Conservation (phyloP, 2,888 invertebrate genomes). For the Eledona agricola region DNA sequence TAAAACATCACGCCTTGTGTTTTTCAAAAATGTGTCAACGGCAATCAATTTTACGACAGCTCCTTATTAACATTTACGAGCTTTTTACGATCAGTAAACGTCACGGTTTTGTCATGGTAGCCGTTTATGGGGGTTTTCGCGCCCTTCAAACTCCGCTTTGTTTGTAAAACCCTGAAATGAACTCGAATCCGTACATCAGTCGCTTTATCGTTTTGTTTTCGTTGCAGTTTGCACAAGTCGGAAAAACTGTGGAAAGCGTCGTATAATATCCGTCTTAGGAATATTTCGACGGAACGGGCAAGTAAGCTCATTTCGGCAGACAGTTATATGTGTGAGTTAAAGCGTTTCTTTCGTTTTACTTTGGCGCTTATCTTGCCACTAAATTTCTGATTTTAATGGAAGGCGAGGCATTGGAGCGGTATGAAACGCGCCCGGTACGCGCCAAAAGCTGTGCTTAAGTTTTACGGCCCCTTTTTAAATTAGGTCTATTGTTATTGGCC, state of each 20-base stretch:
- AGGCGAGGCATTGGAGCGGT: slow-evolving; percentile 63
- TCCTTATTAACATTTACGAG: slow-evolving; percentile 69
- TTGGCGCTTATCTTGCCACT: slow-evolving; percentile 66
- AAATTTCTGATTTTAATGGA: slow-evolving; percentile 70
- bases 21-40: slow-evolving; percentile 67
- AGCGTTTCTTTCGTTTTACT: slow-evolving; percentile 62
- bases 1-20: slow-evolving; percentile 56
- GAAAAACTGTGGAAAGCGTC: slow-evolving; percentile 54
- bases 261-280: slow-evolving; percentile 57
- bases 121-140: slow-evolving; percentile 50
- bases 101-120: slow-evolving; percentile 55
- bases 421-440: slow-evolving; percentile 51
- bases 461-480: slow-evolving; percentile 61
- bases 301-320: slow-evolving; percentile 60
- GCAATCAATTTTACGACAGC: slow-evolving; percentile 68
- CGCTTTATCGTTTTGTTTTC: slow-evolving; percentile 63
- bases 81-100: slow-evolving; percentile 68
- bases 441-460: slow-evolving; percentile 59
- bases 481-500: slow-evolving; percentile 62
- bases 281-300: slow-evolving; percentile 59
- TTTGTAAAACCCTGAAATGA: slow-evolving; percentile 59
- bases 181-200: slow-evolving; percentile 60
- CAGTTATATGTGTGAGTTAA: slow-evolving; percentile 63
- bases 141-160: slow-evolving; percentile 50
- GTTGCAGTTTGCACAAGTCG: slow-evolving; percentile 58